A percentile compares a stretch with the other conserved stretches of the same genome.
These are phyloP conservation scores for Clostera curtula DNA, from an alignment of 2,888 invertebrate species.

Conservation along the genomic window DNA sequence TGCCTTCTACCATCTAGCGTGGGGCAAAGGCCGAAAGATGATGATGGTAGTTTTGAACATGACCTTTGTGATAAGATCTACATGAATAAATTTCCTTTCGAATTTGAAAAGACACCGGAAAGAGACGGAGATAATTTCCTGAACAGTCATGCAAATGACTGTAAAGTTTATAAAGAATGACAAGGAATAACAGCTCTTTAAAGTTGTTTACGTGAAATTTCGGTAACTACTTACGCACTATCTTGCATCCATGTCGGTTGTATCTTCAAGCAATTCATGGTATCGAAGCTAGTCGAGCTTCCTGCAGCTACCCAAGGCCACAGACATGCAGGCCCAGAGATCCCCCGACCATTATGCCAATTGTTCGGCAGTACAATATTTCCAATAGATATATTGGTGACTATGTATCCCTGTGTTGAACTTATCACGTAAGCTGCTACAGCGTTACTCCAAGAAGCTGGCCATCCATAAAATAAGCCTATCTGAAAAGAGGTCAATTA, in stretches of 20 bases:
- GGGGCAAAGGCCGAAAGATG: too few species aligned
- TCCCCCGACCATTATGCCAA: conserved; percentile 66
- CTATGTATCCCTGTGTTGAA: conserved; percentile 56
- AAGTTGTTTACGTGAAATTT: neutral
- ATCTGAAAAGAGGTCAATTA: conserved; percentile 36
- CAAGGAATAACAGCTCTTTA: neutral
- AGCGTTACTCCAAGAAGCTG: conserved; percentile 54
- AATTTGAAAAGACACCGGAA: too few species aligned
- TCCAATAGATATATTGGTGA: conserved; percentile 72
- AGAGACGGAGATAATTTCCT: too few species aligned
- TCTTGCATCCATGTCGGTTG: conserved; percentile 92
- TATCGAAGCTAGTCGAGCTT: conserved; percentile 69
- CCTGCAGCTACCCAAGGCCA: conserved; percentile 83
- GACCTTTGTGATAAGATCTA: too few species aligned
- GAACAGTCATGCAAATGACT: too few species aligned
- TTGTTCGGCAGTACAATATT: conserved; percentile 73
- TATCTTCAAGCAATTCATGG: conserved; percentile 83
- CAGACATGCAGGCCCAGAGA: conserved; percentile 71
- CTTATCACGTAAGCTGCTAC: conserved; percentile 42
- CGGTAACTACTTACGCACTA: conserved; percentile 40
- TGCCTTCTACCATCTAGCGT: too few species aligned
- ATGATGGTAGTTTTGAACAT: too few species aligned
- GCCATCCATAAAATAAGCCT: conserved; percentile 51
- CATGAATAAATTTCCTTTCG: too few species aligned
- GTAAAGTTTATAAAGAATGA: neutral